Evolutionary conservation across 2,113 vertebrate species (phyloP).

Genomic region (Panurus biarmicus): DNA sequence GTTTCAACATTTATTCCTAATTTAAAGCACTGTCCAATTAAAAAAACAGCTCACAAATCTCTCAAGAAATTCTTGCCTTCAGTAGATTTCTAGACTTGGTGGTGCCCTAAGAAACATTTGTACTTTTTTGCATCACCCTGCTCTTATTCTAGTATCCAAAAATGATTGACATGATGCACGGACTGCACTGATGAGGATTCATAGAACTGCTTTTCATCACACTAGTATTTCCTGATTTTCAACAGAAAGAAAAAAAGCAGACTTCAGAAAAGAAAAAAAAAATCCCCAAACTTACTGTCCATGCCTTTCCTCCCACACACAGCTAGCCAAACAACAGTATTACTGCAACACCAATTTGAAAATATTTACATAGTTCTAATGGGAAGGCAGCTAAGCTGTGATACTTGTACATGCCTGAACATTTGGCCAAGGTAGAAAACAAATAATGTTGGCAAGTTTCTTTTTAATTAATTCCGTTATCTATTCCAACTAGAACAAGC

Average conservation of each 20-base stretch:
- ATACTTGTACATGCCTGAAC: neutral
- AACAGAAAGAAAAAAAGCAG: neutral
- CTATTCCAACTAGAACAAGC: neutral
- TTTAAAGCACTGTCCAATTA: neutral
- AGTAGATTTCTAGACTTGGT: neutral
- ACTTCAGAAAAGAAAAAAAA: neutral
- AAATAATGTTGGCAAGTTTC: neutral
- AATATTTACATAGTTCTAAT: neutral
- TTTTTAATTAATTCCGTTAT: neutral
- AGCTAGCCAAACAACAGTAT: neutral
- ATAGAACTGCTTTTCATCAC: rapidly evolving
- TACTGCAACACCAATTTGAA: neutral
- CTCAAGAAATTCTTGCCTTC: neutral
- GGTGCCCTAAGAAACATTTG: neutral
- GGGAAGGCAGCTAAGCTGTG: neutral
- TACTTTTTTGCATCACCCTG: neutral
- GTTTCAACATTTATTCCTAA: neutral
- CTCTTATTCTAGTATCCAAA: neutral
- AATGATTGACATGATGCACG: neutral
- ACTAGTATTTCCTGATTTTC: neutral
- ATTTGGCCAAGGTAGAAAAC: neutral
- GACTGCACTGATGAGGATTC: neutral
- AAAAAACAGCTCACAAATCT: neutral
- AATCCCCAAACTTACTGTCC: neutral
- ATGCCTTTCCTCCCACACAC: neutral